Conservation (phyloP, 1,140 invertebrate species). For the Drosophila micromelanica region DNA sequence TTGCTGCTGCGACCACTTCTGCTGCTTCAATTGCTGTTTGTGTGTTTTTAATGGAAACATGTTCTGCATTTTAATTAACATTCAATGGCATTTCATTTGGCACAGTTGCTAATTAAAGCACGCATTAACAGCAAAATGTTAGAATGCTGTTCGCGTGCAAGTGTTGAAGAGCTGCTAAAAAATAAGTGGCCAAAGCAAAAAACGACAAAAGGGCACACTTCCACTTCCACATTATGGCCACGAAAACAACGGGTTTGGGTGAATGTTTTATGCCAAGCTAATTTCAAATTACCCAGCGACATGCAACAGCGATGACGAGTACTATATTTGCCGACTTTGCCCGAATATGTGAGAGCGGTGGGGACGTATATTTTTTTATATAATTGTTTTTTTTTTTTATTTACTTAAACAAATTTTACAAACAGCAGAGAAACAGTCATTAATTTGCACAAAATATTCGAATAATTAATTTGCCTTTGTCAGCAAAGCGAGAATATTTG, state of each 20-base stretch:
- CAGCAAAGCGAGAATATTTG: background rate
- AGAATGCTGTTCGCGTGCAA: constrained; percentile 30
- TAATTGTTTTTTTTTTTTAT: constrained; percentile 5
- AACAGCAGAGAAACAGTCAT: constrained; percentile 21
- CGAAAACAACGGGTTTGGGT: constrained; percentile 13
- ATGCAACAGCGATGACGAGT: constrained; percentile 50
- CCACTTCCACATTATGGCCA: constrained; percentile 42
- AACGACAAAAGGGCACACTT: constrained; percentile 49
- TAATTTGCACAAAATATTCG: constrained; percentile 32
- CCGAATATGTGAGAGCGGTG: background rate
- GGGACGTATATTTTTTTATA: constrained; percentile 19
- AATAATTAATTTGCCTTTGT: constrained; percentile 24
- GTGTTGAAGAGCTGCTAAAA: constrained; percentile 40
- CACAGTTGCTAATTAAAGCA: constrained; percentile 66
- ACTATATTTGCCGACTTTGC: constrained; percentile 4
- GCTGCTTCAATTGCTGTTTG: background rate
- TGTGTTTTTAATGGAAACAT: constrained; percentile 64
- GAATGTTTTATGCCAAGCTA: constrained; percentile 14
- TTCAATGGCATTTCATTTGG: constrained; percentile 71
- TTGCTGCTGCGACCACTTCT: constrained; percentile 1
- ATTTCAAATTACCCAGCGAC: constrained; percentile 54
- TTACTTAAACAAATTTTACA: background rate
- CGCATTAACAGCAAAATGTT: constrained; percentile 22
- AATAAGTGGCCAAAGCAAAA: constrained; percentile 20
- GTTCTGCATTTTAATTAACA: constrained; percentile 74